Evolutionary conservation across 2,113 vertebrate species (phyloP).

Genomic region (Oryzias melastigma): DNA sequence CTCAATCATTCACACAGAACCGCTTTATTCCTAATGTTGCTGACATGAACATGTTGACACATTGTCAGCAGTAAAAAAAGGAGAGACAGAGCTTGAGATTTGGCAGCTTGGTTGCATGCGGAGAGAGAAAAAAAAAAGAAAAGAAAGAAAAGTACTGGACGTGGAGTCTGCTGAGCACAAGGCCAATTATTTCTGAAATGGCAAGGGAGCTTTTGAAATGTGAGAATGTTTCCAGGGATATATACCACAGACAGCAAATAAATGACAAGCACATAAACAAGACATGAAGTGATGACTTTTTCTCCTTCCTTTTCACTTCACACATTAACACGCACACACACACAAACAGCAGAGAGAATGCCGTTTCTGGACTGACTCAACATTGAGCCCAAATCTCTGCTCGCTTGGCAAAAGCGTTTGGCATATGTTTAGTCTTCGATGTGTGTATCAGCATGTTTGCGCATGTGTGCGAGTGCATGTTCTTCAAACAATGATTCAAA

Average conservation of each 20-base stretch:
- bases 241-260: conserved; percentile 60
- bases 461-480: conserved; percentile 29
- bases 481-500: conserved; percentile 50
- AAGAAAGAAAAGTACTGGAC: conserved; percentile 38
- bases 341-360: conserved; percentile 36
- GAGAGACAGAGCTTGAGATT: conserved; percentile 17
- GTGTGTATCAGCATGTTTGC: conserved; percentile 33
- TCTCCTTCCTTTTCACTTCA: conserved; percentile 17
- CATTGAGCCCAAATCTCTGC: conserved; percentile 55
- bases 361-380: conserved; percentile 54
- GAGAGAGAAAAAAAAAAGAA: conserved; percentile 29
- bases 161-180: conserved; percentile 57
- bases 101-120: conserved; percentile 56
- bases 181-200: conserved; percentile 79
- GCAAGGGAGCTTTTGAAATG: conserved; percentile 71
- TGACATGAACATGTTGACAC: conserved; percentile 72
- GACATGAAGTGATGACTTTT: conserved; percentile 64
- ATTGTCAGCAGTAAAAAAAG: conserved; percentile 66
- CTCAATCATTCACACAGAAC: conserved; percentile 69
- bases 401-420: conserved; percentile 29
- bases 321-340: conserved; percentile 29
- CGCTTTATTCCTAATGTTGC: conserved; percentile 70
- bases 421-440: conserved; percentile 15
- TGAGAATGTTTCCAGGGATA: conserved; percentile 64
- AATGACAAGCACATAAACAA: conserved; percentile 75